Percentiles rank a stretch among this genome's conserved stretches.
phyloP scores from a whole-genome alignment of 1,140 invertebrate species.

The Drosophila pachea region DNA sequence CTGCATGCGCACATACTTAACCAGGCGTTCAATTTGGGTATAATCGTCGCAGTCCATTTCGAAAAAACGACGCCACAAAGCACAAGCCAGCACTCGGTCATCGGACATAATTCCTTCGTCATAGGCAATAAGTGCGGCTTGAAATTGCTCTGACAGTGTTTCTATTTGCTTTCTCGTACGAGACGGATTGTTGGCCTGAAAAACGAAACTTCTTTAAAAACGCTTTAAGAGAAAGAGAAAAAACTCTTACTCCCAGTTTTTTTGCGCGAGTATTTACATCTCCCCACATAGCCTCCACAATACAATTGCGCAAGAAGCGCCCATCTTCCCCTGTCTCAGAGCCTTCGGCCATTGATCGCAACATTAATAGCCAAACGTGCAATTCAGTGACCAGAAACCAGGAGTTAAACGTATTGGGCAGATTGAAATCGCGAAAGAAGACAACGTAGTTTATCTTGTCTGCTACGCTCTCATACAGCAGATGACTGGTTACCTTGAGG shows the following conservation, averaged over 20 bases:
- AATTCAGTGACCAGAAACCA: constrained; percentile 92
- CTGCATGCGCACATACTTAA: constrained; percentile 87
- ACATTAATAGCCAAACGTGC: constrained; percentile 90
- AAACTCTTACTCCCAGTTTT: constrained; percentile 83
- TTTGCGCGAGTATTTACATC: constrained; percentile 87
- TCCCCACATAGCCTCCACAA: constrained; percentile 89
- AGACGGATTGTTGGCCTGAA: constrained; percentile 81
- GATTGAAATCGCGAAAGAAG: constrained; percentile 84
- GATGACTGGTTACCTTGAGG: constrained; percentile 81
- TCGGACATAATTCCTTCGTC: constrained; percentile 89
- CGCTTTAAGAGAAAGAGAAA: not conserved
- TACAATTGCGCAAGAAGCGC: constrained; percentile 84
- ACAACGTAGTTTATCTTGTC: constrained; percentile 82
- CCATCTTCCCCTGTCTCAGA: constrained; percentile 82
- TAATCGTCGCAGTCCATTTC: constrained; percentile 82
- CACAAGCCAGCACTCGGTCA: constrained; percentile 87
- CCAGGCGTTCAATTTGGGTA: constrained; percentile 83
- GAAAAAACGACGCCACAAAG: constrained; percentile 91
- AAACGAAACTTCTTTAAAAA: not conserved
- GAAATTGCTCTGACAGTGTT: constrained; percentile 87
- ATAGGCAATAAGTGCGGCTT: constrained; percentile 90
- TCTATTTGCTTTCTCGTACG: constrained; percentile 81
- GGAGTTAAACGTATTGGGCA: constrained; percentile 89
- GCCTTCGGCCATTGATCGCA: constrained; percentile 88
- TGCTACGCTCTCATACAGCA: constrained; percentile 83